A percentile compares a stretch with the other conserved stretches of the same genome.
Conservation (phyloP, 2,888 invertebrate species). For the Orthonevra nobilis region DNA sequence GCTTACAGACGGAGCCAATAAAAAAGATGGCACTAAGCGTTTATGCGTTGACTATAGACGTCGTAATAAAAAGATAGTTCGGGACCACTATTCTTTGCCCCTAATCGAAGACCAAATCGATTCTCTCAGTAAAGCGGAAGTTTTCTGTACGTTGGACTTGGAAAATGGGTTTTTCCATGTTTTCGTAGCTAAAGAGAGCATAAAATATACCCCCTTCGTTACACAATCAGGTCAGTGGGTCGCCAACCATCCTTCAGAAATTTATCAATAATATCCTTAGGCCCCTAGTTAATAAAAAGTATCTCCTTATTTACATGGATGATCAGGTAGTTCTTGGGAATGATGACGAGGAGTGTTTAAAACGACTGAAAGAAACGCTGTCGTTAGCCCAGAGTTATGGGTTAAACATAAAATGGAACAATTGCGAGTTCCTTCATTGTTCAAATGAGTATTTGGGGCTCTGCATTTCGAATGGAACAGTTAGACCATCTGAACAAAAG, state of each 20-base stretch:
- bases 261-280: background rate
- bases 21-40: background rate
- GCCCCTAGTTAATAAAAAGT: background rate
- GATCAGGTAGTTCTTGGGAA: background rate
- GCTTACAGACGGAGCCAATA: background rate
- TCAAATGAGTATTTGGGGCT: background rate
- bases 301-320: background rate
- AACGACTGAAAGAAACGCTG: background rate
- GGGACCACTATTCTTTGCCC: background rate
- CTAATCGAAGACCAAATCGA: background rate
- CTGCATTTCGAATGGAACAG: background rate
- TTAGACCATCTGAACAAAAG: too few species aligned
- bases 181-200: background rate
- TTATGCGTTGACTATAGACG: background rate
- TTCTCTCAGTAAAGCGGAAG: background rate
- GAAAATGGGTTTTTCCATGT: background rate
- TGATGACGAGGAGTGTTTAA: background rate
- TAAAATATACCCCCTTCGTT: background rate
- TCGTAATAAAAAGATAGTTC: background rate
- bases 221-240: background rate
- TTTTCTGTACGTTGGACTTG: background rate
- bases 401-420: too few species aligned
- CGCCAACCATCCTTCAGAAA: background rate
- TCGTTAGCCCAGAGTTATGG: too few species aligned
- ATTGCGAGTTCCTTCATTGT: background rate